Base-by-base conservation (phyloP, 2,797 vertebrate species). In the Xenopus petersii region DNA sequence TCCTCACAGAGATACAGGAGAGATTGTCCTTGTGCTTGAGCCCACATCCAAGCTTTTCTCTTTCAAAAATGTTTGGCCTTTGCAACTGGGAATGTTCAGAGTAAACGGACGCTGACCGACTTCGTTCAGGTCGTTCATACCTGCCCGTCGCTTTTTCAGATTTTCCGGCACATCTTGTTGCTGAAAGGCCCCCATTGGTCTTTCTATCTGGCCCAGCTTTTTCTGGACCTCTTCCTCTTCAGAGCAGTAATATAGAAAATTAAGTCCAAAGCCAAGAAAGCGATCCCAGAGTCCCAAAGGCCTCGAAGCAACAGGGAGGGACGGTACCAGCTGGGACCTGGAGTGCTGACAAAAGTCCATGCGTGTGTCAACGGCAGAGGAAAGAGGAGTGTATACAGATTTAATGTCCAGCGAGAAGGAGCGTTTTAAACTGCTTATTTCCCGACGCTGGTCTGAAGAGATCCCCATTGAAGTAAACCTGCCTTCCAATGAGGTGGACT, bases 371-470 rank as follows among this genome's bases (percentile, higher is more conserved):
- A 63, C 30, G 2, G 76, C 64, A 12, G 70, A 72, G 5, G 71
- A 73, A 26, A 79, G 49, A 0, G 95, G 94, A 24, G 92, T 86
- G 77, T 98, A 98, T 78, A 96, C 94, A 0, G 97, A 98, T 88
- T 98, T 97, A 86, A 99, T 98, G 90, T 98, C 97, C 85, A 99
- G 85, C 12, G 97, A 99, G 88, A 99, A 98, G 81, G 97, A 99
- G 76, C 97, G 97, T 70, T 99, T 99, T 73, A 99, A 94, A 36
- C 97, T 93, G 87, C 96, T 98, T 75, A 96, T 96, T 87, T 99
- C 97, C 89, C 97, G 91, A 80, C 98, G 95, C 82, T 94, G 94
- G 87, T 98, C 96, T 0, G 95, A 94, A 1, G 97, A 98, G 74
- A 98, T 93, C 86, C 96, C 95, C 77, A 98, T 89, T 82, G 97